Conservation (phyloP, 2,888 invertebrate species). For the Archaeoteleia sp. region DNA sequence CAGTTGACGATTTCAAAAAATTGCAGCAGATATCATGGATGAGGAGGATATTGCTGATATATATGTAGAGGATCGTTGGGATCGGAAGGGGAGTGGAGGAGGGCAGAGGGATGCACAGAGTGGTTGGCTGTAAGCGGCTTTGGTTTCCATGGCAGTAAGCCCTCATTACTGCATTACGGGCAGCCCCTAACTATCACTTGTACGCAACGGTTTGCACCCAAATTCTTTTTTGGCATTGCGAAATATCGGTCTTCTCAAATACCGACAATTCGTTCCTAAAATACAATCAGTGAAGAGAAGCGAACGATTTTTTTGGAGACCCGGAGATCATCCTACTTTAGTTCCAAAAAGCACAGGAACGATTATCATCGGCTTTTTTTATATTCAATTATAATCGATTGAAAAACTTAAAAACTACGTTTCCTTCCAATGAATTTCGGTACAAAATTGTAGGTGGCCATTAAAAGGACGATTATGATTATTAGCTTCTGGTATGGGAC, state of each 20-base stretch:
- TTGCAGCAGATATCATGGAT: constrained; percentile 57
- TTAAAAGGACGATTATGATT: too few species aligned
- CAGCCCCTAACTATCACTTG: constrained; percentile 71
- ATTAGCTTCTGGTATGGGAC: too few species aligned
- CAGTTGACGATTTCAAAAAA: constrained; percentile 47
- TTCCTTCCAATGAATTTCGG: too few species aligned
- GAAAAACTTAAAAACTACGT: too few species aligned
- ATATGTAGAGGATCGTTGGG: constrained; percentile 58
- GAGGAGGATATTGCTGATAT: constrained; percentile 64
- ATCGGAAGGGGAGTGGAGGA: constrained; percentile 30
- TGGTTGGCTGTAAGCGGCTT: constrained; percentile 75
- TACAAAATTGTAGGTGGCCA: too few species aligned
- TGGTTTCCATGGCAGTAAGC: constrained; percentile 76
- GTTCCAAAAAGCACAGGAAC: constrained; percentile 1
- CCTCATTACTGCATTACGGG: constrained; percentile 75
- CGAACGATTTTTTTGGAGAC: constrained; percentile 34
- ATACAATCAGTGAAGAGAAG: constrained; percentile 33
- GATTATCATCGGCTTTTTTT: too few species aligned
- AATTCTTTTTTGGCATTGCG: constrained; percentile 50
- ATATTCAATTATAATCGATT: too few species aligned
- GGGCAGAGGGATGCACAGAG: constrained; percentile 61
- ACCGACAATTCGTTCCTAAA: constrained; percentile 42
- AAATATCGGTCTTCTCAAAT: constrained; percentile 46
- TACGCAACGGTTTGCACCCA: constrained; percentile 69
- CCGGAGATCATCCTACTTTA: constrained; percentile 36